These are phyloP conservation scores for Hyphantria cunea DNA, from an alignment of 1,140 invertebrate genomes.

Conservation along the genomic window DNA sequence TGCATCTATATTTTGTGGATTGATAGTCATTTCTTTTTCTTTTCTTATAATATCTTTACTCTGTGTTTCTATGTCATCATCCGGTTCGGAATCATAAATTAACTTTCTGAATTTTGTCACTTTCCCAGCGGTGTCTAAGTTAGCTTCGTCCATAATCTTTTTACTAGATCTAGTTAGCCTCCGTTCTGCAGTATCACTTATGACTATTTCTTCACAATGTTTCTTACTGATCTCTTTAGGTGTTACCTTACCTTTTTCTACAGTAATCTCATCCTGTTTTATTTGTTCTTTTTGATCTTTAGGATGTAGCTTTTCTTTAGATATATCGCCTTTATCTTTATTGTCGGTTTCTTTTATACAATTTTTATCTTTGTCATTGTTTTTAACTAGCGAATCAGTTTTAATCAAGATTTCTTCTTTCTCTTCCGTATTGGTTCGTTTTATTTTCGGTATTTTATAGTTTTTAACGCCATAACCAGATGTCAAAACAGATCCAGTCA, in stretches of 20 bases:
- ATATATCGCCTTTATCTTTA: slow-evolving; percentile 1
- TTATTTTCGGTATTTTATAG: slow-evolving; percentile 86
- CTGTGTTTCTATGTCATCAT: slow-evolving; percentile 30
- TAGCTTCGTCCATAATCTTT: slow-evolving; percentile 26
- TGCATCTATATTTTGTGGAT: too few relatives aligned
- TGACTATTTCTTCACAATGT: neutral
- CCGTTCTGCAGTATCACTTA: slow-evolving; percentile 35
- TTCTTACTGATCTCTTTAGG: neutral
- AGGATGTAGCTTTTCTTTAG: slow-evolving; percentile 7
- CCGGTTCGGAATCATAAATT: slow-evolving; percentile 34
- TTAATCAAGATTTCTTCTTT: slow-evolving; percentile 13
- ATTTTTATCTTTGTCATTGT: slow-evolving; percentile 15
- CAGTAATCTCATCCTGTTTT: neutral
- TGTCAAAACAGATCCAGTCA: slow-evolving; percentile 63
- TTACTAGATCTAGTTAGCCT: slow-evolving; percentile 46
- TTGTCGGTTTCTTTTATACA: neutral
- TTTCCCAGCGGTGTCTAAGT: neutral
- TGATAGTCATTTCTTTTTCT: too few relatives aligned
- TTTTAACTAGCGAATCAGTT: slow-evolving; percentile 11
- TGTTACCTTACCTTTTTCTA: neutral
- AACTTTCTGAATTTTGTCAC: slow-evolving; percentile 21
- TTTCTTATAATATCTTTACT: too few relatives aligned
- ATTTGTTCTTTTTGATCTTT: slow-evolving; percentile 1
- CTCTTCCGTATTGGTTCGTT: slow-evolving; percentile 55
- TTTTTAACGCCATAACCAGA: slow-evolving; percentile 83